These are phyloP conservation scores for Megastigmus dorsalis DNA, from an alignment of 2,888 invertebrate species.

Conservation along the genomic window DNA sequence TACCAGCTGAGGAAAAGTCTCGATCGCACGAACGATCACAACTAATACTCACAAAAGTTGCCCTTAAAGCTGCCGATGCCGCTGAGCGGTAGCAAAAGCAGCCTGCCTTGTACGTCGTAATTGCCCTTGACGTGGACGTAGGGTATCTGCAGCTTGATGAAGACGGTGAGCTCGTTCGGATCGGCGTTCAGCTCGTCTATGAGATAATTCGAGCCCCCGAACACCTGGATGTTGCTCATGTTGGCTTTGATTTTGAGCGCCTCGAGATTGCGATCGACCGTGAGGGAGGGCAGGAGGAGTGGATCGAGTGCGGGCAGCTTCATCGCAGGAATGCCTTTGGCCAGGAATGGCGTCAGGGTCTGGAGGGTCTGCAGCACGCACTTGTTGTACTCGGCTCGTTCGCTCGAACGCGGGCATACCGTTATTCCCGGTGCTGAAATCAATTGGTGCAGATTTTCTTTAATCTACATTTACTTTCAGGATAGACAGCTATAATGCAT, in stretches of 20 bases:
- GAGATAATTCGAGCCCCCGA: conserved; percentile 80
- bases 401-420: conserved; percentile 62
- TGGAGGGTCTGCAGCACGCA: conserved; percentile 81
- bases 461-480: too few species aligned
- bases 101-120: conserved; percentile 76
- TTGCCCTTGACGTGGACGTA: conserved; percentile 75
- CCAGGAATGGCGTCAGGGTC: conserved; percentile 77
- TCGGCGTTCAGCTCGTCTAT: conserved; percentile 77
- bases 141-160: conserved; percentile 74
- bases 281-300: conserved; percentile 81
- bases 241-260: conserved; percentile 83
- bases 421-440: conserved; percentile 68
- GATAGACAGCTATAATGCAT: too few species aligned
- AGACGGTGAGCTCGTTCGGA: conserved; percentile 73
- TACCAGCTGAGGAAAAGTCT: too few species aligned
- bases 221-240: conserved; percentile 80
- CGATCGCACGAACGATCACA: too few species aligned
- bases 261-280: conserved; percentile 83
- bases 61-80: conserved; percentile 77
- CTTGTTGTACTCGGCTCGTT: conserved; percentile 65
- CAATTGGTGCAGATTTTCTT: too few species aligned
- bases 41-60: conserved; percentile 77
- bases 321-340: conserved; percentile 82
- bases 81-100: conserved; percentile 75
- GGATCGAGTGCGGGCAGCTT: conserved; percentile 85